phyloP scores from a whole-genome alignment of 2,888 invertebrate species.

The Leucozona laternaria region DNA sequence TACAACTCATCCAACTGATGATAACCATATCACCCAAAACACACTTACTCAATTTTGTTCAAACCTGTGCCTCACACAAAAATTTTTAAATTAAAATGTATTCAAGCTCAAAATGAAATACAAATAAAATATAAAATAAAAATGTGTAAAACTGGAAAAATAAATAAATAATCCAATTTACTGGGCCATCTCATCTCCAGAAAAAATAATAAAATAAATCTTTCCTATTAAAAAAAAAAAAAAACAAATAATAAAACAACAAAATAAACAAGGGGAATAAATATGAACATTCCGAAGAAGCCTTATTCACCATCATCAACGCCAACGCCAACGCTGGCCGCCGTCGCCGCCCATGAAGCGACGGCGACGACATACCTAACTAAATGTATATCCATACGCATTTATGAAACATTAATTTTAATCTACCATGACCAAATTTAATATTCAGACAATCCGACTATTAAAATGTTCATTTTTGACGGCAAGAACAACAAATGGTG shows the following conservation, averaged over 20 bases:
- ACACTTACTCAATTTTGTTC: not conserved
- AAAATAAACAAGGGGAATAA: not conserved
- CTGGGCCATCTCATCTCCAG: constrained; percentile 50
- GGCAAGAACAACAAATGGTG: constrained; percentile 64
- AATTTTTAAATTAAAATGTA: constrained; percentile 7
- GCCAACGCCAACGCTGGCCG: too few species aligned
- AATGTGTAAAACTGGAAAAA: constrained; percentile 34
- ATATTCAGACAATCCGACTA: constrained; percentile 70
- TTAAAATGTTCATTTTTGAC: constrained; percentile 72
- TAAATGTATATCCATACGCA: constrained; percentile 4
- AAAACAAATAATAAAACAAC: not conserved
- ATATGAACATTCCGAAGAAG: not conserved
- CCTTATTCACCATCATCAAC: too few species aligned
- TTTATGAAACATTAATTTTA: constrained; percentile 73
- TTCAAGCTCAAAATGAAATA: constrained; percentile 11
- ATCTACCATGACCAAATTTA: constrained; percentile 69
- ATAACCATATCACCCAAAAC: not conserved
- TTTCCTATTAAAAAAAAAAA: constrained; percentile 11
- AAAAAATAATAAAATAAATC: constrained; percentile 34
- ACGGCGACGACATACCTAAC: not conserved
- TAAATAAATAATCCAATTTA: constrained; percentile 72
- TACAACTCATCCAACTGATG: not conserved
- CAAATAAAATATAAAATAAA: constrained; percentile 35
- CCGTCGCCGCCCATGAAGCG: not conserved
- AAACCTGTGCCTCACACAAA: not conserved